Base-by-base conservation (phyloP, 2,113 vertebrate genomes). In the Gasterosteus aculeatus region DNA sequence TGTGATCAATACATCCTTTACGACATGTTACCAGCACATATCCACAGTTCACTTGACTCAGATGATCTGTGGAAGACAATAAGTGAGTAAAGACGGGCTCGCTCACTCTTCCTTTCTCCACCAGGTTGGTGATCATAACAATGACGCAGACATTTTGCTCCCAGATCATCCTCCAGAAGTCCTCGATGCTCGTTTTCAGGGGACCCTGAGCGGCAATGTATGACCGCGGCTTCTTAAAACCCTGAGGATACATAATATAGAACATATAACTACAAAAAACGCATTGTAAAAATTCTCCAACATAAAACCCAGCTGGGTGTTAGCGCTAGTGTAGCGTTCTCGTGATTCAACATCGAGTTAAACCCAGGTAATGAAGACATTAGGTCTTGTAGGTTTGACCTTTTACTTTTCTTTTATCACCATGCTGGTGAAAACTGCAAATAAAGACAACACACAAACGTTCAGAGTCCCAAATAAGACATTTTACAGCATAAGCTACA, bases 141-240 rank as follows among this genome's bases (percentile, higher is more conserved):
- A 99, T 95, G 67, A 98, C 93, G 87, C 95, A 92, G 54, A 97
- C 95, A 0, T 98, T 97, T 78, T 98, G 96, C 84, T 99, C 97
- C 98, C 98, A 99, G 75, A 99, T 94, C 98, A 99, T 98, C 88
- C 96, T 96, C 98, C 98, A 99, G 94, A 99, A 99, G 85, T 98
- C 97, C 89, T 95, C 96, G 0, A 94, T 95, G 89, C 96, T 99
- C 2, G 95, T 96, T 86, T 94, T 96, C 82, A 99, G 92, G 10
- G 98, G 97, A 4, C 97, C 98, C 91, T 99, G 98, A 87, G 98
- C 96, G n/a, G 98, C 97, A 77, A 99, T 97, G 88, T 99, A 99
- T 53, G 95, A 94, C 90, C 94, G 95, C n/a, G 93, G 93, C 87
- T 93, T 95, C 87, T 96, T 96, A 90, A 97, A 99, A n/a, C 97